These are phyloP conservation scores for Muscicapa adusta DNA, from an alignment of 2,113 vertebrate species.

Conservation along the genomic window DNA sequence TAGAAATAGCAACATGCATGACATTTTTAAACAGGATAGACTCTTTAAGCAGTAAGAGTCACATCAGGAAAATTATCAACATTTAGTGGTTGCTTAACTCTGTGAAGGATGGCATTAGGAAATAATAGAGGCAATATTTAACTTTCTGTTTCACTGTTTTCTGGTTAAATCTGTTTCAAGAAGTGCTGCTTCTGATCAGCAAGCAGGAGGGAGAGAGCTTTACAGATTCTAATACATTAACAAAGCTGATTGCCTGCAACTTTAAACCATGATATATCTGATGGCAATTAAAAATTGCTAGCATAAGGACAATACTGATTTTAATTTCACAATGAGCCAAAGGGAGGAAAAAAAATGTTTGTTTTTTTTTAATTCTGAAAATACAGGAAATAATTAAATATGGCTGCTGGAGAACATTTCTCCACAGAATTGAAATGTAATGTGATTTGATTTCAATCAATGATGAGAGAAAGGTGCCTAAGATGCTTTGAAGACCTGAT, in stretches of 20 bases:
- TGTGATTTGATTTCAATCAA: not conserved
- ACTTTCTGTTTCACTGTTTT: slow-evolving; percentile 34
- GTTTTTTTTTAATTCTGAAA: not conserved
- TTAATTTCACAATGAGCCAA: not conserved
- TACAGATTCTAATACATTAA: not conserved
- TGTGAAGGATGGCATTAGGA: slow-evolving; percentile 42
- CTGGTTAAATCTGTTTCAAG: slow-evolving; percentile 59
- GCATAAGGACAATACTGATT: not conserved
- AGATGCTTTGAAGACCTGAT: not conserved
- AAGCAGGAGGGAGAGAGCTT: slow-evolving; percentile 1
- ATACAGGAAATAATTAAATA: not conserved
- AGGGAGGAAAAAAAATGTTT: accelerated
- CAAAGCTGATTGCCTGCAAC: not conserved
- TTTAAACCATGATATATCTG: not conserved
- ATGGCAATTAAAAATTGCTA: slow-evolving; percentile 29
- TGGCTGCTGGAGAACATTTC: not conserved
- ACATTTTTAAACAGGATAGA: slow-evolving; percentile 65
- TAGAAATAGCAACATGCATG: slow-evolving; percentile 67
- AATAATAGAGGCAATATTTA: slow-evolving; percentile 53
- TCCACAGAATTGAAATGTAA: not conserved
- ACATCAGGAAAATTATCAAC: slow-evolving; percentile 64
- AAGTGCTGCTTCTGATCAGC: slow-evolving; percentile 41
- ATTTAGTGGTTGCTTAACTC: slow-evolving; percentile 66
- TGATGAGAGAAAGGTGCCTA: not conserved
- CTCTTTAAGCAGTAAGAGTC: slow-evolving; percentile 58